phyloP scores from a whole-genome alignment of 2,113 vertebrate genomes.

The Cebus imitator region DNA sequence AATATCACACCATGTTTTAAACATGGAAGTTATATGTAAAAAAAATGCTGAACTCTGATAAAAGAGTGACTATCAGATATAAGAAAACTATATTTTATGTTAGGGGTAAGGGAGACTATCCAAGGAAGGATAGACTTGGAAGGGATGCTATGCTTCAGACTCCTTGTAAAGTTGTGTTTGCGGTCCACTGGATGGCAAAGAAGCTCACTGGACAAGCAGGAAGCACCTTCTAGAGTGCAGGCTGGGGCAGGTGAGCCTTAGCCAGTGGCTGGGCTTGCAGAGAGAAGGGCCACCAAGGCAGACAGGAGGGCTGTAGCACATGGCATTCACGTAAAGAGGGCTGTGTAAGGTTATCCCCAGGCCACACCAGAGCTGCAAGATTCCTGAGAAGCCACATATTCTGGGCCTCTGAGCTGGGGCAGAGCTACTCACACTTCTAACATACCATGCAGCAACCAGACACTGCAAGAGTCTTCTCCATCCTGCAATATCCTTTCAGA shows the following conservation, averaged over 20 bases:
- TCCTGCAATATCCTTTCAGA: too few relatives aligned
- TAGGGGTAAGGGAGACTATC: neutral
- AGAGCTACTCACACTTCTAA: neutral
- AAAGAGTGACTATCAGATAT: neutral
- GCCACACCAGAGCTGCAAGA: neutral
- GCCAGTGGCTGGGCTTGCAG: neutral
- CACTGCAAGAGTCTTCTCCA: neutral
- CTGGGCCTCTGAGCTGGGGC: neutral
- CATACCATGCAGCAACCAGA: neutral
- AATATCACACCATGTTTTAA: conserved; percentile 23
- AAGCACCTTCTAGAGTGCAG: neutral
- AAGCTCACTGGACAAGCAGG: neutral
- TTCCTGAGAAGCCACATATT: fast-evolving
- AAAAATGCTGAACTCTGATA: neutral
- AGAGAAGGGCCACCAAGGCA: neutral
- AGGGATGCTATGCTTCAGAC: neutral
- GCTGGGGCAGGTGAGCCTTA: neutral
- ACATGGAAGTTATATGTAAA: neutral
- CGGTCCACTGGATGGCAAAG: neutral
- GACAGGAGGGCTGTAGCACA: neutral
- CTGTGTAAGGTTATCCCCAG: neutral
- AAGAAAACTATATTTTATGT: neutral
- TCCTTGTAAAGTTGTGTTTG: neutral
- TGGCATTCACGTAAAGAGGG: fast-evolving
- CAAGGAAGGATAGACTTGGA: neutral